Evolutionary conservation across 30 jellyfish, hydroid and myxozoan genomes (phyloP).

Genomic region (Chironex yamaguchii): DNA sequence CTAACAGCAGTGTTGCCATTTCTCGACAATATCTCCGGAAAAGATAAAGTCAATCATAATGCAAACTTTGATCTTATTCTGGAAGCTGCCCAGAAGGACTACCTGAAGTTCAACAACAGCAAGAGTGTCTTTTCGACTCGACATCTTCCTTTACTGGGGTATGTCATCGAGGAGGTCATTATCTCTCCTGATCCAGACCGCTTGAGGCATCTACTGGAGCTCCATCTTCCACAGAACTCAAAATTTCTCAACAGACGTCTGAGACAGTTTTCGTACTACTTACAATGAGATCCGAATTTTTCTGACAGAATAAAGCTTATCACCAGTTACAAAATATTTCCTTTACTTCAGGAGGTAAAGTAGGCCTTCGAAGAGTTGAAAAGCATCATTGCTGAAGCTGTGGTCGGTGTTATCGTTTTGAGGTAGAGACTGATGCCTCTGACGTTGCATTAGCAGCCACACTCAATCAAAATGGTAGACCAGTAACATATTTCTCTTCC

Average conservation of each 20-base stretch:
- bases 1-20: constrained; percentile 37
- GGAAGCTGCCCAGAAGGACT: constrained; percentile 52
- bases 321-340: constrained; percentile 18
- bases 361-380: too few species aligned
- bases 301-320: constrained; percentile 42
- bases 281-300: constrained; percentile 65
- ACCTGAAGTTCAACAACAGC: constrained; percentile 28
- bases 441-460: constrained; percentile 65
- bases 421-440: constrained; percentile 63
- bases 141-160: constrained; percentile 39
- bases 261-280: constrained; percentile 57
- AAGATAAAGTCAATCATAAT: constrained; percentile 62
- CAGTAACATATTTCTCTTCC: constrained; percentile 40
- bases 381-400: too few species aligned
- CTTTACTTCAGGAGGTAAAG: too few species aligned
- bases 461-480: constrained; percentile 57
- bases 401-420: too few species aligned
- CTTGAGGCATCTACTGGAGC: constrained; percentile 30
- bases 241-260: constrained; percentile 7
- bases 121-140: constrained; percentile 33
- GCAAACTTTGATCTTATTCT: constrained; percentile 44
- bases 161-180: constrained; percentile 33
- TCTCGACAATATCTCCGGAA: constrained; percentile 60
- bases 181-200: constrained; percentile 73
- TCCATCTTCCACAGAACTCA: constrained; percentile 30